Base-by-base conservation (phyloP, 2,888 invertebrate genomes). In the Parascotia fuliginaria region DNA sequence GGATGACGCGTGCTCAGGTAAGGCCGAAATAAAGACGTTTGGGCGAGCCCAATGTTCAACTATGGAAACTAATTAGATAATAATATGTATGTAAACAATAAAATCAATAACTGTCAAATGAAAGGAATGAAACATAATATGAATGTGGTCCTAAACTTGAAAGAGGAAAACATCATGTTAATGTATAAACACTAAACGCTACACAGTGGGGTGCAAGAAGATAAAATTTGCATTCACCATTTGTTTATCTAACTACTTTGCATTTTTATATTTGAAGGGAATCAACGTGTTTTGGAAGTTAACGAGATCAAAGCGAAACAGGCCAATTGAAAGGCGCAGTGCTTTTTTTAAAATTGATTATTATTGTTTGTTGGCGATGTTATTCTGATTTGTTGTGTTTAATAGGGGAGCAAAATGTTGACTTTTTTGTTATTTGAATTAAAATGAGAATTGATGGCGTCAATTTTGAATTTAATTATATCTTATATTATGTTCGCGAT, bases 181-280 rank as follows among this genome's bases (percentile, higher is more conserved):
- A 49, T 38, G 34, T 32, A 47, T 16, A 42, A 54, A 66, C 55
- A 56, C 52, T 46, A 53, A 60, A 56, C 48, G 65, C 37, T 55
- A 65, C 45, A 58, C 60, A 53, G 44, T 55, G 52, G 64, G 62
- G 65, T 46, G 63, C 55, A 51, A 38, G 60, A 57, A 75, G 55
- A 78, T 77, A 70, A 78, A 77, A 85, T 86, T 85, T 81, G 73
- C 80, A 85, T 85, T 77, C 77, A 68, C 48, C 66, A 64, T 9
- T 24, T 24, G 24, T 7, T 24, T 7, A 24, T 6, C 4, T 24
- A 24, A 24, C 24, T 24, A 1, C 61, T 84, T 81, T 75, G 75
- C 79, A 80, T 84, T 84, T 81, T 83, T 82, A 80, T 79, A 73
- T 65, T 65, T 72, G 69, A 58, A 62, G 77, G 75, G 76, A 73